phyloP scores from a whole-genome alignment of 2,888 invertebrate genomes.

The Eilema depressum region DNA sequence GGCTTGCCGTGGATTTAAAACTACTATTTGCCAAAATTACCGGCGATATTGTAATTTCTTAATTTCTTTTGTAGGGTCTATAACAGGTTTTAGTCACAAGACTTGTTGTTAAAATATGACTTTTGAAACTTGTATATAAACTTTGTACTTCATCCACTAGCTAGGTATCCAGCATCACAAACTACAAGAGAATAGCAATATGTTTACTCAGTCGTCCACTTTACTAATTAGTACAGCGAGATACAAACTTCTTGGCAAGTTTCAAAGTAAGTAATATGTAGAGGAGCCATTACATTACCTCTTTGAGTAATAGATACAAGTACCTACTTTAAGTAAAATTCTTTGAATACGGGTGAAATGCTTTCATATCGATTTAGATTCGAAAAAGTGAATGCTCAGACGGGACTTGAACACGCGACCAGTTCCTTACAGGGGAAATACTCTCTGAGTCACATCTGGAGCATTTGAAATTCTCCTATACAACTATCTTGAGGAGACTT shows the following conservation, averaged over 20 bases:
- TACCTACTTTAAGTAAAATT: background rate
- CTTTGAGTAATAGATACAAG: background rate
- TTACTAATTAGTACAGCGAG: background rate
- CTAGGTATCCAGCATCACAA: background rate
- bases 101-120: background rate
- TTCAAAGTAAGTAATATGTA: background rate
- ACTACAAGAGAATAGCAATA: background rate
- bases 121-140: background rate
- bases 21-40: too few relatives aligned
- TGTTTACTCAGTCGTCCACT: constrained; percentile 1
- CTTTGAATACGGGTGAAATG: background rate
- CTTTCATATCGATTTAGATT: too few relatives aligned
- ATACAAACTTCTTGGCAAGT: background rate
- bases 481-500: too few relatives aligned
- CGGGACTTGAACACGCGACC: too few relatives aligned
- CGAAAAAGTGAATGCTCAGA: too few relatives aligned
- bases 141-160: background rate
- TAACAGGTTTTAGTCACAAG: background rate
- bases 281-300: background rate
- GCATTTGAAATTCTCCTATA: too few relatives aligned
- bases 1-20: too few relatives aligned
- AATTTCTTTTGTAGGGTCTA: too few relatives aligned
- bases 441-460: too few relatives aligned
- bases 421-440: too few relatives aligned
- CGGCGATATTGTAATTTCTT: too few relatives aligned